These are phyloP conservation scores for Zele albiditarsus DNA, from an alignment of 2,888 invertebrate genomes.

Conservation along the genomic window DNA sequence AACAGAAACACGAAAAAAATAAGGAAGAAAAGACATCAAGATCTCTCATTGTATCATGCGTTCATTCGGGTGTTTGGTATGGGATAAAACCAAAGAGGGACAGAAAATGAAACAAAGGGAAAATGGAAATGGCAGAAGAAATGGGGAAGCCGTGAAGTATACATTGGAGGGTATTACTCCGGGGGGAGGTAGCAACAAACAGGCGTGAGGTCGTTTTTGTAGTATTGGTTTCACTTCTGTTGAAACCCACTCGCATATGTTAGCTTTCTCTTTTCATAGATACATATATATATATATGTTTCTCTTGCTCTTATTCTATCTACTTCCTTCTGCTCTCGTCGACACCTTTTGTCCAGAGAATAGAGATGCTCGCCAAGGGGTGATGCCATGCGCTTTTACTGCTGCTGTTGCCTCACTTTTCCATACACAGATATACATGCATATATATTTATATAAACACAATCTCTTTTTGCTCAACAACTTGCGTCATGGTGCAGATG, in stretches of 20 bases:
- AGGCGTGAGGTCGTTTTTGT: slow-evolving; percentile 15
- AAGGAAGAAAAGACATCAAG: slow-evolving; percentile 23
- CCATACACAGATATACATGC: slow-evolving; percentile 2
- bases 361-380: slow-evolving; percentile 7
- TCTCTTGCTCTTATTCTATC: not conserved
- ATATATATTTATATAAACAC: slow-evolving; percentile 8
- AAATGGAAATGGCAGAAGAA: slow-evolving; percentile 20
- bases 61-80: slow-evolving; percentile 25
- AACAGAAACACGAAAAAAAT: not conserved
- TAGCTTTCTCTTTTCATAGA: slow-evolving; percentile 1
- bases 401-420: slow-evolving; percentile 31
- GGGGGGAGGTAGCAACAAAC: slow-evolving; percentile 18
- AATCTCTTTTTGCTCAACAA: slow-evolving; percentile 20
- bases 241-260: slow-evolving; percentile 19
- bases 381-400: slow-evolving; percentile 25
- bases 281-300: not conserved
- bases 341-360: slow-evolving; percentile 27
- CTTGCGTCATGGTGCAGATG: slow-evolving; percentile 24
- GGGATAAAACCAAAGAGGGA: not conserved
- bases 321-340: slow-evolving; percentile 4
- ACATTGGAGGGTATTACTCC: slow-evolving; percentile 25
- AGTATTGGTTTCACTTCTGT: slow-evolving; percentile 26
- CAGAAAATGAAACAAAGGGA: slow-evolving; percentile 1
- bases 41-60: slow-evolving; percentile 22
- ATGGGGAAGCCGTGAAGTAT: slow-evolving; percentile 21